Base-by-base conservation (phyloP, 2,888 invertebrate genomes). In the Synergus itoensis region DNA sequence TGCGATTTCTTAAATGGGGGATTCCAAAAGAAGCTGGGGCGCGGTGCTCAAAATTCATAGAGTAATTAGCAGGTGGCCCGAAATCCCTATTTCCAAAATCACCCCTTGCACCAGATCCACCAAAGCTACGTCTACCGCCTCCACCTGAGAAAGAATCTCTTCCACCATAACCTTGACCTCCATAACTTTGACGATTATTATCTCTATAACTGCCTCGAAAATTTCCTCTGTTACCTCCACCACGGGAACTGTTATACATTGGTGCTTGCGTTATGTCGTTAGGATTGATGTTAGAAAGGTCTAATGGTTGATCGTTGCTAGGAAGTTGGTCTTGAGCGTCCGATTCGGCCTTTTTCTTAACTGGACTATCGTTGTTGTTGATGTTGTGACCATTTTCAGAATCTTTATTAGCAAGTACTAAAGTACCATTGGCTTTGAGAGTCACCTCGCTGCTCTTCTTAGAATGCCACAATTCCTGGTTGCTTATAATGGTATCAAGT, bases 381-480 rank as follows among this genome's bases (percentile, higher is more conserved):
- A 85, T 77, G 78, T 83, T 86, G 48, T 86, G 84, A 12, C 84
- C 84, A 77, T 84, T 82, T 77, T 84, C 84, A 73, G 79, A 81
- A 14, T 86, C 89, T 53, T 90, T 91, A 48, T 93, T 87, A 82
- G 93, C 93, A 12, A 95, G 93, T 80, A 94, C 92, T 0, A 96
- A 89, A 28, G 93, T 94, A 0, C 96, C 96, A 86, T 95, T 95
- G 3, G 94, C 93, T 64, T 94, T 93, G 0, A 95, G 87, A 0
- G 94, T 94, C 9, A 95, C 93, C 4, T 94, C 91, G 40, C 94
- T 93, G 73, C 94, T 93, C 82, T 85, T 85, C 45, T 94, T 95
- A 8, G 95, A 95, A 89, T 96, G 95, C 92, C 96, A 94, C 80
- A 95, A 93, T 76, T 95, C 94, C 90, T 97, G 97, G 84, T 94